These are phyloP conservation scores for Microchrysa polita DNA, from an alignment of 2,888 invertebrate genomes.

Conservation along the genomic window DNA sequence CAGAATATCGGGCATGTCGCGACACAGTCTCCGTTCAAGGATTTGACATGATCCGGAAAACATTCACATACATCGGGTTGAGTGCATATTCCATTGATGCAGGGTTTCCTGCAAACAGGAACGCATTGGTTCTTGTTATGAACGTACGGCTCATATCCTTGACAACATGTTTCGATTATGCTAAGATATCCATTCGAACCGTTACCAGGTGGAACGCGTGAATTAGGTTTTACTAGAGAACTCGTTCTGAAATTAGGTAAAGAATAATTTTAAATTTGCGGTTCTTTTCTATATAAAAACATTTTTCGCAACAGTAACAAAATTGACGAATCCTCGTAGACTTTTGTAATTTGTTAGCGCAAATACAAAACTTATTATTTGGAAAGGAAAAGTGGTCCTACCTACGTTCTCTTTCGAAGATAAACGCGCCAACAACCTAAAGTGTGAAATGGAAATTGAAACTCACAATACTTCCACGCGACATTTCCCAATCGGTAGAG, in stretches of 20 bases:
- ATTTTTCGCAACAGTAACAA: too few species aligned
- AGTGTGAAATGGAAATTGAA: too few species aligned
- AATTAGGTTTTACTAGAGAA: slow-evolving; percentile 1
- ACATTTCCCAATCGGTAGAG: slow-evolving; percentile 8
- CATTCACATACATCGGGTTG: slow-evolving; percentile 58
- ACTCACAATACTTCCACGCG: slow-evolving; percentile 20
- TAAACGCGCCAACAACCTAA: too few species aligned
- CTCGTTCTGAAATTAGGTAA: slow-evolving; percentile 5
- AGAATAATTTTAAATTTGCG: too few species aligned
- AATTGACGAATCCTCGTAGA: too few species aligned
- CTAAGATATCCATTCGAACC: slow-evolving; percentile 17
- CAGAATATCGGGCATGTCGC: slow-evolving; percentile 76
- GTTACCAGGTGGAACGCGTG: slow-evolving; percentile 9
- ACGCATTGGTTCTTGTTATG: slow-evolving; percentile 56
- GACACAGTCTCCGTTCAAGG: slow-evolving; percentile 67
- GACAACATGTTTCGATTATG: slow-evolving; percentile 52
- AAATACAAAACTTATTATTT: too few species aligned
- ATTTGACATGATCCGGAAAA: slow-evolving; percentile 53
- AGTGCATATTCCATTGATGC: slow-evolving; percentile 65
- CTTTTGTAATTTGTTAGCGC: too few species aligned
- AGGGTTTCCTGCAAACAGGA: slow-evolving; percentile 56
- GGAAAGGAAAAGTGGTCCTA: too few species aligned
- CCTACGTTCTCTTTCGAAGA: too few species aligned
- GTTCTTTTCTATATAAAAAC: too few species aligned
- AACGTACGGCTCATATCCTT: slow-evolving; percentile 60